Percentiles rank a stretch among this genome's conserved stretches.
Conservation (phyloP, 2,113 vertebrate genomes). For the Oncorhynchus gorbuscha region DNA sequence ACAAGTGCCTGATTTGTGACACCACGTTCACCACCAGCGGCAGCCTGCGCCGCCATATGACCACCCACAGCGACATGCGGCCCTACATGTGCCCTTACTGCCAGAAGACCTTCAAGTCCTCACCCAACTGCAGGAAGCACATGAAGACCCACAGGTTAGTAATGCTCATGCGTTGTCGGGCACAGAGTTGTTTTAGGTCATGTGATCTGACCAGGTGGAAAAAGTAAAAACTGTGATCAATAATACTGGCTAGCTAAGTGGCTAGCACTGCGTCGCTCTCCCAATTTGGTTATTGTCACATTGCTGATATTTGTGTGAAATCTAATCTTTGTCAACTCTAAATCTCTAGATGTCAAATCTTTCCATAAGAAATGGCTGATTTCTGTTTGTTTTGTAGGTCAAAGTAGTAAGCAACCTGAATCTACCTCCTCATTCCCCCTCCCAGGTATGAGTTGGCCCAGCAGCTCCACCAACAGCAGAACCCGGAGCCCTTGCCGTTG, state of each 20-base stretch:
- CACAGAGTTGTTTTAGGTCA: too few relatives aligned
- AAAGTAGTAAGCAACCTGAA: too few relatives aligned
- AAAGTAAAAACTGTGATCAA: too few relatives aligned
- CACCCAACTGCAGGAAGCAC: slow-evolving; percentile 96
- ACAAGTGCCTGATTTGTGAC: slow-evolving; percentile 91
- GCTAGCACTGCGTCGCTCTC: too few relatives aligned
- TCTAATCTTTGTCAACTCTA: too few relatives aligned
- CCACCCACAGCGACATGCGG: slow-evolving; percentile 92
- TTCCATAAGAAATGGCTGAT: too few relatives aligned
- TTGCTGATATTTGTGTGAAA: too few relatives aligned
- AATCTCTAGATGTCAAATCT: too few relatives aligned
- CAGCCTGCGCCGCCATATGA: slow-evolving; percentile 94
- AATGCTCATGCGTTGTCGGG: too few relatives aligned
- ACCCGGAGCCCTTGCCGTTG: slow-evolving; percentile 49
- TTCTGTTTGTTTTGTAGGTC: background rate
- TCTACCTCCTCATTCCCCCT: background rate
- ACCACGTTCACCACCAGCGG: slow-evolving; percentile 97
- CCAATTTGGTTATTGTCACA: too few relatives aligned
- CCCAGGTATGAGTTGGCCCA: slow-evolving; percentile 92
- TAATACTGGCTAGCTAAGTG: too few relatives aligned
- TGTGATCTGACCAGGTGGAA: too few relatives aligned
- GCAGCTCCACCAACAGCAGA: slow-evolving; percentile 89
- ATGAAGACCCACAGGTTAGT: slow-evolving; percentile 94
- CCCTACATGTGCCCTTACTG: slow-evolving; percentile 99
- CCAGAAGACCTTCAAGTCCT: slow-evolving; percentile 98